Evolutionary conservation across 2,888 invertebrate genomes (phyloP).

Genomic region (Cataglyphis albicans): DNA sequence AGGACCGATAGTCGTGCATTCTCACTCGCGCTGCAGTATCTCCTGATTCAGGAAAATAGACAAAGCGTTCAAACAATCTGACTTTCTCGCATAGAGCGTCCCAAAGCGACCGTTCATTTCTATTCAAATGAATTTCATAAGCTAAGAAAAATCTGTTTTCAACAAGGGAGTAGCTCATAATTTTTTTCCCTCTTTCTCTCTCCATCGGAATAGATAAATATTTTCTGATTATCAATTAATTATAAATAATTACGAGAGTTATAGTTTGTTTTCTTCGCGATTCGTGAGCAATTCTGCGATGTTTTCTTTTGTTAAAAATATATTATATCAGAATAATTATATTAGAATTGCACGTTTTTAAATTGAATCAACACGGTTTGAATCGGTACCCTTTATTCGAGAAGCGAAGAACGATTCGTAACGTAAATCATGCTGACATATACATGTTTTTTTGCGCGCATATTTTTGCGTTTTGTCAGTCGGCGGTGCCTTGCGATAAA

Average conservation of each 20-base stretch:
- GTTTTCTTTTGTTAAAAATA: background rate
- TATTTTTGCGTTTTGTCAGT: constrained; percentile 65
- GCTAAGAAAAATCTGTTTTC: background rate
- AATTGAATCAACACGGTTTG: background rate
- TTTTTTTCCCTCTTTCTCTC: background rate
- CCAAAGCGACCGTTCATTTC: constrained; percentile 65
- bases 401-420: constrained; percentile 18
- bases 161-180: constrained; percentile 1
- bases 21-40: constrained; percentile 83
- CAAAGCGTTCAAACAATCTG: constrained; percentile 75
- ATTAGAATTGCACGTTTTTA: background rate
- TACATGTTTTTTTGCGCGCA: constrained; percentile 24
- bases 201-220: background rate
- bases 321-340: background rate
- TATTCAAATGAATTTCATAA: constrained; percentile 44
- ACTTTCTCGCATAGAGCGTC: constrained; percentile 69
- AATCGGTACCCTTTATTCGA: background rate
- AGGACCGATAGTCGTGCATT: constrained; percentile 71
- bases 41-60: constrained; percentile 82
- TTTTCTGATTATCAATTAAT: background rate
- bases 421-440: constrained; percentile 43
- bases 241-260: constrained; percentile 18
- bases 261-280: background rate
- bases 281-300: background rate
- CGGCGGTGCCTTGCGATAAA: constrained; percentile 23